Evolutionary conservation across 2,888 invertebrate species (phyloP).

Genomic region (Stenchaetothrips biformis): DNA sequence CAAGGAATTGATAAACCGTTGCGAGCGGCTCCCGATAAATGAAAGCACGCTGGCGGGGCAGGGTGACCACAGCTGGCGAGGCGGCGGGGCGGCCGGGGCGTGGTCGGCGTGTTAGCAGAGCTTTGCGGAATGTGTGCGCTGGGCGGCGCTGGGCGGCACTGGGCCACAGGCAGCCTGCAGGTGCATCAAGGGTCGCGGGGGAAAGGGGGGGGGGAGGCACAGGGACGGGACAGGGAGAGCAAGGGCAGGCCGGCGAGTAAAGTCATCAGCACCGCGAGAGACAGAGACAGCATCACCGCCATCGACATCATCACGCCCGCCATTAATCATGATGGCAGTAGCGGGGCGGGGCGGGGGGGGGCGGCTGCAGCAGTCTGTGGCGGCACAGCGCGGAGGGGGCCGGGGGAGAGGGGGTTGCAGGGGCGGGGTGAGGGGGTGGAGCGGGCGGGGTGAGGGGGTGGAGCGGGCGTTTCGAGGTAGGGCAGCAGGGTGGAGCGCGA

Average conservation of each 20-base stretch:
- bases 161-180: not conserved
- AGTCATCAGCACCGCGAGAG: conserved; percentile 7
- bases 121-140: too few species aligned
- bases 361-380: not conserved
- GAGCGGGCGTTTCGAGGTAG: not conserved
- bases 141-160: not conserved
- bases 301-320: conserved; percentile 16
- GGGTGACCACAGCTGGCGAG: not conserved
- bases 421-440: not conserved
- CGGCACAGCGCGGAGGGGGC: not conserved
- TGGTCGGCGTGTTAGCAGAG: not conserved
- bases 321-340: conserved; percentile 9
- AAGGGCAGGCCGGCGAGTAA: not conserved
- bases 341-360: not conserved
- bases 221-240: not conserved
- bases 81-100: not conserved
- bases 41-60: not conserved
- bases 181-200: not conserved
- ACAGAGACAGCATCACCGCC: conserved; percentile 22
- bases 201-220: not conserved
- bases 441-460: not conserved
- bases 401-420: not conserved
- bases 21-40: conserved; percentile 6
- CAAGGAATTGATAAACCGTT: conserved; percentile 21
- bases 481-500: too few species aligned